Evolutionary conservation across 2,888 invertebrate species (phyloP).

Genomic region (Choristoneura rosaceana): DNA sequence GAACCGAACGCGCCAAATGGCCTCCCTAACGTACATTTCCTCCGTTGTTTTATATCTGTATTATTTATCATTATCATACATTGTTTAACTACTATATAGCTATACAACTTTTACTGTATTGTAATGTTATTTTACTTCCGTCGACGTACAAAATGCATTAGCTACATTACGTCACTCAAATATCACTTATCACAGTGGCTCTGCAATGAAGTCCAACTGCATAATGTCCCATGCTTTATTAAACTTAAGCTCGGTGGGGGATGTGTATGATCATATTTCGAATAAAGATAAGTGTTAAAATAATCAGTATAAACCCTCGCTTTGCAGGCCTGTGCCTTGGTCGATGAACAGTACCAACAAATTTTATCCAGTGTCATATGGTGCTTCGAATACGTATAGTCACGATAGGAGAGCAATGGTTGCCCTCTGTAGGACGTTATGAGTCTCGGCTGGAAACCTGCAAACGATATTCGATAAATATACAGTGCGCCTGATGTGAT

Average conservation of each 20-base stretch:
- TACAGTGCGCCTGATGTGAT: neutral
- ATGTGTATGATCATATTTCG: slow-evolving; percentile 40
- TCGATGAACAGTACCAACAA: slow-evolving; percentile 51
- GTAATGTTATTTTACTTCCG: too few relatives aligned
- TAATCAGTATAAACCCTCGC: slow-evolving; percentile 49
- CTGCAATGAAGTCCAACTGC: too few relatives aligned
- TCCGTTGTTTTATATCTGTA: too few relatives aligned
- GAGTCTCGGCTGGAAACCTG: slow-evolving; percentile 22
- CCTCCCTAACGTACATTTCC: too few relatives aligned
- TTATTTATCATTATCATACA: too few relatives aligned
- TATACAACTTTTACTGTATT: too few relatives aligned
- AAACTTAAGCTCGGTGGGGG: neutral
- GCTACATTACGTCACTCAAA: too few relatives aligned
- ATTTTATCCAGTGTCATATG: slow-evolving; percentile 43
- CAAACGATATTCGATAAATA: neutral
- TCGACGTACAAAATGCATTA: too few relatives aligned
- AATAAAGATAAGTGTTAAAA: slow-evolving; percentile 39
- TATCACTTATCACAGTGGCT: too few relatives aligned
- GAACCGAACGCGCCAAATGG: too few relatives aligned
- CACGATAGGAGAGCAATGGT: slow-evolving; percentile 35
- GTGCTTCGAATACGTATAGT: slow-evolving; percentile 48
- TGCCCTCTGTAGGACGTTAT: slow-evolving; percentile 40
- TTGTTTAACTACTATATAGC: too few relatives aligned
- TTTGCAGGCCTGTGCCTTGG: slow-evolving; percentile 41
- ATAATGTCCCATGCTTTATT: too few relatives aligned